phyloP scores from a whole-genome alignment of 2,113 vertebrate genomes.

The Maccullochella peelii region DNA sequence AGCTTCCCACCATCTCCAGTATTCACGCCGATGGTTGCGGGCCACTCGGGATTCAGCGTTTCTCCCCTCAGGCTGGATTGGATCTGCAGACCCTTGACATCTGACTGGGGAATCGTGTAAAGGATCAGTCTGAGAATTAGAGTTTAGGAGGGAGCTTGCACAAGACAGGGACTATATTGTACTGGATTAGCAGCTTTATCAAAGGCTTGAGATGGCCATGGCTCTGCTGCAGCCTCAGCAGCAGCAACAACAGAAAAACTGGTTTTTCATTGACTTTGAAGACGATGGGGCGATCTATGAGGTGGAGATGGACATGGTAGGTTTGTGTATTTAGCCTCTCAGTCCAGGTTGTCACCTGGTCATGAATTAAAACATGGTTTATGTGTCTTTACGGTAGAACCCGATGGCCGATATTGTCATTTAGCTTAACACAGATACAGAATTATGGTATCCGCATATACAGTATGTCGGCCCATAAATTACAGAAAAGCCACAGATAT shows the following conservation, averaged over 20 bases:
- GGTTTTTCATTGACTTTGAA: slow-evolving; percentile 81
- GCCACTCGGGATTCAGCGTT: neutral
- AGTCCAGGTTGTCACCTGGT: neutral
- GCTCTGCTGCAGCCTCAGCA: slow-evolving; percentile 74
- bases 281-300: slow-evolving; percentile 81
- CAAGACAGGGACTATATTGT: neutral
- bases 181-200: slow-evolving; percentile 3
- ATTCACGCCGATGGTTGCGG: slow-evolving; percentile 3
- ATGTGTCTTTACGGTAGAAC: neutral
- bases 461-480: no score
- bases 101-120: neutral
- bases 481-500: neutral
- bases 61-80: neutral
- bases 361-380: neutral
- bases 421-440: neutral
- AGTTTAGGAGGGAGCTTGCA: neutral
- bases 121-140: neutral
- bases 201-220: slow-evolving; percentile 56
- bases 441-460: neutral
- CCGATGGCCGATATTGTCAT: neutral
- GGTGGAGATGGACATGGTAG: slow-evolving; percentile 84
- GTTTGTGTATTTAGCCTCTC: slow-evolving; percentile 17
- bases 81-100: neutral
- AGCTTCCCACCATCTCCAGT: slow-evolving; percentile 19
- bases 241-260: slow-evolving; percentile 49